Evolutionary conservation across 2,888 invertebrate genomes (phyloP), one percentile per base, ranked within the genome.

Genomic region (Tinea pellionella): DNA sequence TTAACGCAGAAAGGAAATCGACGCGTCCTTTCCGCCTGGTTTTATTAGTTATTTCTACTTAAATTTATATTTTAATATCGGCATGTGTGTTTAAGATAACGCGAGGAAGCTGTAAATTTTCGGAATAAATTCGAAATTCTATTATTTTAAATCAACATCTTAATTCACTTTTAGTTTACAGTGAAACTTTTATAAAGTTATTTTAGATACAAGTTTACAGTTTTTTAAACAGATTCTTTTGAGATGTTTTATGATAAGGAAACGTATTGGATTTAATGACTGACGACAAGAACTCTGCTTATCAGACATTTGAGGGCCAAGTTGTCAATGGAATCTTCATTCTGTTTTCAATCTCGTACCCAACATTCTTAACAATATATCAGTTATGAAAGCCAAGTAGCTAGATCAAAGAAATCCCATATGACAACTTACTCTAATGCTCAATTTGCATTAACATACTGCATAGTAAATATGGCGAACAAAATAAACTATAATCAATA

Each of bases 201-300:
- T 6, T 37, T 37, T 24, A 24, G 24, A 24, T 6, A 24, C 37
- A 37, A 37, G 37, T 37, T 37, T 37, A 9, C 37, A 2, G 37
- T 24, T 2, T 24, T 24, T 24, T 24, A 24, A 37, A 37, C 1
- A 37, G 3, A 37, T 37, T 37, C 3, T n/a, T 37, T 37, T 37
- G 9, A 37, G 9, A n/a, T n/a, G 37, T 37, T 37, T n/a, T 9
- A 24, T 6, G 24, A 24, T 24, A 24, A 24, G 24, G 6, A 6
- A 24, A 24, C 37, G 37, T 37, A n/a, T 37, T 9, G 37, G 37
- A 37, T 37, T 9, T 37, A 37, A 37, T 37, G 37, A 37, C 85
- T 83, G 86, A 86, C 70, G 83, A 85, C 73, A 77, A 80, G 85
- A 75, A 67, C 75, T 70, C 85, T 87, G 86, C 86, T 73, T 80